These are phyloP conservation scores for Chunga burmeisteri DNA, from an alignment of 2,113 vertebrate species.

Conservation along the genomic window DNA sequence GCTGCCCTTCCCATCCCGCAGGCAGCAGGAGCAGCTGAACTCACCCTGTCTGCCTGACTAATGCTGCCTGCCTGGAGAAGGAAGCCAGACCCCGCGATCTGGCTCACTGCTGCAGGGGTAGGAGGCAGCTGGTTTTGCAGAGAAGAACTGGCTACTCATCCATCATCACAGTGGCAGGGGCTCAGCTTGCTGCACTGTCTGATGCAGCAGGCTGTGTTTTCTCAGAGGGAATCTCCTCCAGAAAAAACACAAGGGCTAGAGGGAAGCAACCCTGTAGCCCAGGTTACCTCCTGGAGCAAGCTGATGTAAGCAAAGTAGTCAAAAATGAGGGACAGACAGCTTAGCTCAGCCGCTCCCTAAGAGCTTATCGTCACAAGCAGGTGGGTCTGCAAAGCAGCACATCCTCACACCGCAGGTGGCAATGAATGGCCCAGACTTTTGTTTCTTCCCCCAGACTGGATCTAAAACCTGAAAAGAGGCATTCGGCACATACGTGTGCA, in stretches of 20 bases:
- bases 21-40: neutral
- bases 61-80: neutral
- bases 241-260: neutral
- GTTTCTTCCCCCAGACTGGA: neutral
- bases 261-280: neutral
- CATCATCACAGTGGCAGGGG: neutral
- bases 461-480: neutral
- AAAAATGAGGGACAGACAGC: neutral
- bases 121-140: neutral
- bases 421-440: neutral
- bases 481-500: fast-evolving
- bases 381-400: neutral
- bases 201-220: neutral
- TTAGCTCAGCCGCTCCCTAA: neutral
- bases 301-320: neutral
- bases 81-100: neutral
- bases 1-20: neutral
- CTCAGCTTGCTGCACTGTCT: neutral
- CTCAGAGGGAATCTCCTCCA: neutral
- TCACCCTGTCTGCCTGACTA: neutral
- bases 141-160: neutral
- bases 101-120: neutral
- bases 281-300: neutral
- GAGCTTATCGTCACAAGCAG: neutral
- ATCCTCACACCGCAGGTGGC: neutral